Evolutionary conservation across 2,888 invertebrate species (phyloP).

Genomic region (Resseliella maxima): DNA sequence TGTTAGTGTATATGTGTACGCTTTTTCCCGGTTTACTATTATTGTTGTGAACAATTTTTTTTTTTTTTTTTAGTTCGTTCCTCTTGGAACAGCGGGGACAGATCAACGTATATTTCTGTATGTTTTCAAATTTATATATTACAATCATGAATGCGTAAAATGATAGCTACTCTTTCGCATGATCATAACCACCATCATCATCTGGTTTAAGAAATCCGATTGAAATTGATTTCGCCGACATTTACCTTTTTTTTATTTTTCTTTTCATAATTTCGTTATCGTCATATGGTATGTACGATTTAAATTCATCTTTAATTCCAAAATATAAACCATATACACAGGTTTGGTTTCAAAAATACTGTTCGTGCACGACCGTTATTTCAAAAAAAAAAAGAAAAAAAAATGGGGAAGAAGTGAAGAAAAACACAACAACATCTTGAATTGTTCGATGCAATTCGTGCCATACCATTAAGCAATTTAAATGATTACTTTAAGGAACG

Average conservation of each 20-base stretch:
- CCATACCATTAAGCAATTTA: slow-evolving; percentile 11
- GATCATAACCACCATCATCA: background rate
- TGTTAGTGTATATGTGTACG: background rate
- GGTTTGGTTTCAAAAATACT: background rate
- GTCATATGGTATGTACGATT: background rate
- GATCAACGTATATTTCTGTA: slow-evolving; percentile 18
- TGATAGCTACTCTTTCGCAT: background rate
- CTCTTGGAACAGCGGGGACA: background rate
- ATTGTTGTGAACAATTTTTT: no score
- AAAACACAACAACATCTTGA: background rate
- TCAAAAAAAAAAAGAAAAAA: background rate
- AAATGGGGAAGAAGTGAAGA: no score
- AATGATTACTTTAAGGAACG: background rate
- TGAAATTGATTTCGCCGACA: background rate
- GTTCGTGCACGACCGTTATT: background rate
- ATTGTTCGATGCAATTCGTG: background rate
- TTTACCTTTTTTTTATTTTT: background rate
- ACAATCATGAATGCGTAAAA: background rate
- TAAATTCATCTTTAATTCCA: background rate
- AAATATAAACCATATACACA: background rate
- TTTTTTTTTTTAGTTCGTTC: background rate
- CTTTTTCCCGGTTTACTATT: background rate
- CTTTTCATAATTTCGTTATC: background rate
- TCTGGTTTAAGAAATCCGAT: background rate
- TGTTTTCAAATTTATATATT: background rate